These are phyloP conservation scores for Anguilla marmorata DNA, from an alignment of 2,797 vertebrate genomes.

Conservation along the genomic window DNA sequence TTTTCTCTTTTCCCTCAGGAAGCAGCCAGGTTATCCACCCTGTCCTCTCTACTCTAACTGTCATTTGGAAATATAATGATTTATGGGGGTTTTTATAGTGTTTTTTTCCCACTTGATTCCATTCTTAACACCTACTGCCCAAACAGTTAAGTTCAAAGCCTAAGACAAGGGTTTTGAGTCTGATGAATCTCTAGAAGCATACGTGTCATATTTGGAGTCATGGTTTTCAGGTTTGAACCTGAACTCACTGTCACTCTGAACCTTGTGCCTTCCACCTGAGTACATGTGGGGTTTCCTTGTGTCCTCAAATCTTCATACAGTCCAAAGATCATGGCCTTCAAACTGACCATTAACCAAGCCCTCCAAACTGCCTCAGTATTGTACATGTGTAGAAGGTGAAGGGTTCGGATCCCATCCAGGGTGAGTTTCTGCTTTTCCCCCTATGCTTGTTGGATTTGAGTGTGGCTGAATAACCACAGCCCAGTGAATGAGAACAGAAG, in stretches of 20 bases:
- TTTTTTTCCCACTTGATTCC: not conserved
- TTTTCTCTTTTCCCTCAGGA: conserved; percentile 47
- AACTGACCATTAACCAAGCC: too few species aligned
- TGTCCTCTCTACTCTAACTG: conserved; percentile 48
- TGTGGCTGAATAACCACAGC: not conserved
- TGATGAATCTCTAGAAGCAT: too few species aligned
- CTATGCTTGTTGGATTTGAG: not conserved
- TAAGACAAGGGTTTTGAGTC: too few species aligned
- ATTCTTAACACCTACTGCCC: not conserved
- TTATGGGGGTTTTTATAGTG: too few species aligned
- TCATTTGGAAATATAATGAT: conserved; percentile 35
- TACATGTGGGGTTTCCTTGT: not conserved
- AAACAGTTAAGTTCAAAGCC: too few species aligned
- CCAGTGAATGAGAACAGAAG: not conserved
- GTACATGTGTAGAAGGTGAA: not conserved
- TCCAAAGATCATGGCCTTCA: too few species aligned
- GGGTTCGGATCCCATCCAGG: not conserved
- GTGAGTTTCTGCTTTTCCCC: not conserved
- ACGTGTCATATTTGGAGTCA: too few species aligned
- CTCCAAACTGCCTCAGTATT: not conserved
- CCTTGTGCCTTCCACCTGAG: not conserved
- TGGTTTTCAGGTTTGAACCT: not conserved
- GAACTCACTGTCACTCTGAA: not conserved
- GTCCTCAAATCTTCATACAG: too few species aligned
- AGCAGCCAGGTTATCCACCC: conserved; percentile 45